Base-by-base conservation (phyloP, 2,113 vertebrate species). In the Sceloporus undulatus region DNA sequence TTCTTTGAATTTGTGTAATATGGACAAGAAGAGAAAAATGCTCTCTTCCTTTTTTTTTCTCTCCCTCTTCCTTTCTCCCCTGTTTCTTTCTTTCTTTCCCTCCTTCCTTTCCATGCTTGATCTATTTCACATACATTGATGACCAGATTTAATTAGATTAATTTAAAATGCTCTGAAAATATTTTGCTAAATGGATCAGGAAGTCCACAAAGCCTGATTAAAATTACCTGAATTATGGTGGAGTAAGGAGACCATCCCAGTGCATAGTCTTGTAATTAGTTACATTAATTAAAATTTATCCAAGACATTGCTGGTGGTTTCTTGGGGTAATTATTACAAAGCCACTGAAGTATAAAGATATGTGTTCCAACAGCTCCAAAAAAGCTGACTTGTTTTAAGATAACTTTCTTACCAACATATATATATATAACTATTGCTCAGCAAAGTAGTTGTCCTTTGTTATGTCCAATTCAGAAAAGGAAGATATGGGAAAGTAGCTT, bases 211-310 rank as follows among this genome's bases (percentile, higher is more conserved):
- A 40, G 59, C 0, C 3, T 27, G 80, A 90, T 83, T 91, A 90
- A 82, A 89, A 93, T 91, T 88, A 92, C 66, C 80, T 88, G 59
- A 40, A 9, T 92, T 95, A 90, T 42, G 91, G 75, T 84, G 56
- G 90, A 68, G 82, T 90, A 84, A 92, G 91, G 85, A 93, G 89
- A 93, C 65, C 90, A 79, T 68, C 27, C 48, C 85, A 34, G 93
- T 84, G 89, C 90, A 92, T 27, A 87, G 90, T 66, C 92, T 85
- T 90, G 92, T 93, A 94, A 94, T 91, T 90, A 76, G 90, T 75
- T 70, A 82, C 38, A 74, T 93, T 92, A 93, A 91, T 92, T 94
- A 94, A 92, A 89, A 92, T 92, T 82, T 93, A 93, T 91, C 88
- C 42, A 91, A 94, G 91, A 94, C 89, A 87, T 89, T 86, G 80